Base-by-base conservation (phyloP, 2,797 vertebrate genomes). In the Pseudopleuronectes americanus region DNA sequence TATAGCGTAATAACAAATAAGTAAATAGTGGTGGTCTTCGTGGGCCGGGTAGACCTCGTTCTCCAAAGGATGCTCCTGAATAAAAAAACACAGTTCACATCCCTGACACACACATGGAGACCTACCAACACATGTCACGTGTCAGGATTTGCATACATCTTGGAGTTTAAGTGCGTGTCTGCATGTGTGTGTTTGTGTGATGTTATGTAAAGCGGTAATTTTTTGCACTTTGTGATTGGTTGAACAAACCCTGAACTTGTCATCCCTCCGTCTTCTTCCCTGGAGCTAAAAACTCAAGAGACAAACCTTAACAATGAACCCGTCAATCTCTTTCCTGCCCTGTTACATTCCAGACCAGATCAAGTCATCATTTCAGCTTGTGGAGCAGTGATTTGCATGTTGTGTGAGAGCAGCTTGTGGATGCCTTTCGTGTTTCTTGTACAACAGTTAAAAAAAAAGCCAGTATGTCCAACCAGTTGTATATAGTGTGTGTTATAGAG, bases 331-430 rank as follows among this genome's bases (percentile, higher is more conserved):
- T 19, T 45, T 24, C 22, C 43, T 19, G 41, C 17, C 23, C 38
- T 8, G 41, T 12, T 17, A 60, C 58, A 60, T 60, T 60, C 58
- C 58, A 59, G 21, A 59, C 22, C 12, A 22, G 16, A n/a, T 56
- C 8, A 13, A 7, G 8, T 24, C 14, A 45, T 4, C 14, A 43
- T 21, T 26, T 24, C 4, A 48, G 23, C 26, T 26, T 26, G 0
- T 26, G 26, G 26, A 26, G 24, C 24, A 24, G 24, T 24, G 24
- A 24, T 24, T 24, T 24, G 24, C 24, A 24, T 24, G 24, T 24
- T 24, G 24, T 24, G n/a, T n/a, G n/a, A n/a, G n/a, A 24, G 3
- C 24, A 24, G 24, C 24, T 24, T 24, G 24, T 24, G 2, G 24
- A 26, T 26, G 26, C 26, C 6, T 26, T 26, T 26, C 26, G 26